These are phyloP conservation scores for Actinia equina DNA, from an alignment of 64 coral and sea anemone species.

Conservation along the genomic window DNA sequence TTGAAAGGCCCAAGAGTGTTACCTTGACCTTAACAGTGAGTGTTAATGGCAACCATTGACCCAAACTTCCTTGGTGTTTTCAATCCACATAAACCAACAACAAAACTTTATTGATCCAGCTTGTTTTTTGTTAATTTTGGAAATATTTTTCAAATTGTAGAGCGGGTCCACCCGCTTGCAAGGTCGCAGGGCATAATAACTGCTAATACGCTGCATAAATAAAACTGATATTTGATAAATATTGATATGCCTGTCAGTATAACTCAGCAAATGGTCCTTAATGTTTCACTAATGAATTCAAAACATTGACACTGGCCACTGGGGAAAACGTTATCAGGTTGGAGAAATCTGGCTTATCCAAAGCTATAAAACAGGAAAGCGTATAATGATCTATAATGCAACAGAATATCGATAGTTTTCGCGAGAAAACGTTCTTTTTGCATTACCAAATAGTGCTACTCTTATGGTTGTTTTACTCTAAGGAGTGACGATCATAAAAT, in stretches of 20 bases:
- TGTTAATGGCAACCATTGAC: neutral
- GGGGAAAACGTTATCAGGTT: neutral
- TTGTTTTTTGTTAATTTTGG: neutral
- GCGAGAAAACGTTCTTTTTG: neutral
- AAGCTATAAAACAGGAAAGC: neutral
- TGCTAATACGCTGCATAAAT: neutral
- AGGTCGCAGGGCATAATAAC: slow-evolving; percentile 8
- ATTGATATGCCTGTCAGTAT: neutral
- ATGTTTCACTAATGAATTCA: neutral
- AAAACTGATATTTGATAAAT: neutral
- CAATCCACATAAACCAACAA: neutral
- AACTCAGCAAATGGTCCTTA: neutral
- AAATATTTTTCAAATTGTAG: neutral
- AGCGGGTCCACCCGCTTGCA: neutral
- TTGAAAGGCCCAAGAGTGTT: neutral
- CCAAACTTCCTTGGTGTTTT: neutral
- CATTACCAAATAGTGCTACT: neutral
- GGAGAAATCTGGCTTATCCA: neutral
- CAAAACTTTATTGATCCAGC: neutral
- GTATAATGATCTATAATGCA: no score
- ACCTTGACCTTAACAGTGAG: neutral
- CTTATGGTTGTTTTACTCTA: neutral
- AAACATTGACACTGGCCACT: neutral
- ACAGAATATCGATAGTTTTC: no score
- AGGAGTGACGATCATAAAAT: no score